Percentiles rank a stretch among this genome's conserved stretches.
Evolutionary conservation across 1,140 invertebrate species (phyloP).

Genomic region (Cydia amplana): DNA sequence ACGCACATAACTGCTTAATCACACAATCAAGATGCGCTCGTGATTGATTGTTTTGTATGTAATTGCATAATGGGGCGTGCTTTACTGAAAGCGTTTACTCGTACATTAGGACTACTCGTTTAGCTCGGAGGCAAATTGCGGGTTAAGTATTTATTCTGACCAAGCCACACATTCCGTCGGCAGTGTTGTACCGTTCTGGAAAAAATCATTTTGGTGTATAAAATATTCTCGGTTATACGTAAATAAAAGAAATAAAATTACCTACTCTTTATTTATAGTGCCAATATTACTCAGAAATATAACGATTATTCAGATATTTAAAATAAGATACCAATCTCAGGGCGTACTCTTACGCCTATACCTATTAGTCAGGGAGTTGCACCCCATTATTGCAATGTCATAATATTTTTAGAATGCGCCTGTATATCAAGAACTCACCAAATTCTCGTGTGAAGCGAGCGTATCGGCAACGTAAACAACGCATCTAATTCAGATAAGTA

Average conservation of each 20-base stretch:
- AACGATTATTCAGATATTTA: too few relatives aligned
- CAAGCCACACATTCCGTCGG: background rate
- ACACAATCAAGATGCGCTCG: conserved; percentile 53
- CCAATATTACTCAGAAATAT: too few relatives aligned
- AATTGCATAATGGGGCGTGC: conserved; percentile 48
- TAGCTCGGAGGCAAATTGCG: conserved; percentile 11
- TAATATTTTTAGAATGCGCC: background rate
- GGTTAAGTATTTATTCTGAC: background rate
- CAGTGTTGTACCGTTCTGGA: background rate
- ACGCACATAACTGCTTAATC: conserved; percentile 53
- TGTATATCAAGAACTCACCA: background rate
- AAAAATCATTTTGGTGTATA: background rate
- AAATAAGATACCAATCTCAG: too few relatives aligned
- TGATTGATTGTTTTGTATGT: conserved; percentile 57
- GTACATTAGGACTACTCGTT: background rate
- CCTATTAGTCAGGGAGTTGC: too few relatives aligned
- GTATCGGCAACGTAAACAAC: background rate
- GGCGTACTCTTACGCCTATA: too few relatives aligned
- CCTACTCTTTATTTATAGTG: too few relatives aligned
- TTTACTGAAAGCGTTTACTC: conserved; percentile 41
- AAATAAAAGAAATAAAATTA: too few relatives aligned
- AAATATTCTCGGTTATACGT: too few relatives aligned
- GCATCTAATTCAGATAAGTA: conserved; percentile 9
- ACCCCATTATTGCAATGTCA: too few relatives aligned
- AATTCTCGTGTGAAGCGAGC: background rate